A percentile compares a stretch with the other conserved stretches of the same genome.
Conservation (phyloP, 2,888 invertebrate species). For the Chrysodeixis includens region DNA sequence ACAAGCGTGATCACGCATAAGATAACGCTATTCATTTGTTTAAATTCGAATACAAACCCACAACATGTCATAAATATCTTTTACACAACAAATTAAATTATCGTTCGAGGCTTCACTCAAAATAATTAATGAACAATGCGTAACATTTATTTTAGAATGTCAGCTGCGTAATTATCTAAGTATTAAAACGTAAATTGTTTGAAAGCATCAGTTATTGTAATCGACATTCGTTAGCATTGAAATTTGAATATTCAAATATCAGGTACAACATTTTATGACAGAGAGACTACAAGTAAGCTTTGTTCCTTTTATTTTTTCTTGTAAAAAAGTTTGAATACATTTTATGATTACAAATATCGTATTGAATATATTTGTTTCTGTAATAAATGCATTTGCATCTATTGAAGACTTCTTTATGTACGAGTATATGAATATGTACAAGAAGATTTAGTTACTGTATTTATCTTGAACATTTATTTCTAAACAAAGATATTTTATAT, state of each 20-base stretch:
- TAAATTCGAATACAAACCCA: background rate
- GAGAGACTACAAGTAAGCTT: background rate
- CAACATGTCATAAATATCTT: background rate
- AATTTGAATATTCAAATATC: constrained; percentile 1
- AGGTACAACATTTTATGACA: background rate
- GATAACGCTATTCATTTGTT: constrained; percentile 1
- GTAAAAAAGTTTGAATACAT: no score
- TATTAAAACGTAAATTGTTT: constrained; percentile 5
- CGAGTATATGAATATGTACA: no score
- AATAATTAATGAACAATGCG: background rate
- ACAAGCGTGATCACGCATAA: constrained; percentile 2
- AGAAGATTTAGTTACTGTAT: no score
- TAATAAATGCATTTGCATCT: no score
- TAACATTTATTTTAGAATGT: background rate
- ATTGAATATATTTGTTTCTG: no score
- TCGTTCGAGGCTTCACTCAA: background rate
- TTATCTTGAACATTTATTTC: background rate
- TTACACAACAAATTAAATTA: background rate
- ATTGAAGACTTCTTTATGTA: no score
- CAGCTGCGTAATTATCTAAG: background rate
- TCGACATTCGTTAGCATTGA: constrained; percentile 5
- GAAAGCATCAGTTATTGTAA: constrained; percentile 4
- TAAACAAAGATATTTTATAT: background rate
- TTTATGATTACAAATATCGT: no score
- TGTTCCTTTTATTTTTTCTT: background rate